A percentile compares a stretch with the other conserved stretches of the same genome.
Evolutionary conservation across 2,797 vertebrate species (phyloP).

Genomic region (Gymnothorax javanicus): DNA sequence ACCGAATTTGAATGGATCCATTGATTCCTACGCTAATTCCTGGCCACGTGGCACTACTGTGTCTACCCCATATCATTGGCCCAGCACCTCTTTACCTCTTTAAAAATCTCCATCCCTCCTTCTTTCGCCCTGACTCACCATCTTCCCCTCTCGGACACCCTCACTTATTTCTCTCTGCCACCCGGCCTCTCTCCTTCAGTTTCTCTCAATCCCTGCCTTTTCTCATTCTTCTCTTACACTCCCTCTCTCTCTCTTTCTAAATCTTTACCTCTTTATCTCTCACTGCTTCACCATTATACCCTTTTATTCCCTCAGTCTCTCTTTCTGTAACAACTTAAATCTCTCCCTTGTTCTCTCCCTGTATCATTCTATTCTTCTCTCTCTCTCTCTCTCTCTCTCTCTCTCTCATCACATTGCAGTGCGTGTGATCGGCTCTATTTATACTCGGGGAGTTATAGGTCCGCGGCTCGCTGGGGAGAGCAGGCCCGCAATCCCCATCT

Average conservation of each 20-base stretch:
- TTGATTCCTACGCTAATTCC: conserved; percentile 40
- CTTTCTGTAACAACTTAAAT: conserved; percentile 50
- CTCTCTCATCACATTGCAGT: conserved; percentile 52
- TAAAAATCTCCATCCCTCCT: conserved; percentile 54
- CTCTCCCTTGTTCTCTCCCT: background rate
- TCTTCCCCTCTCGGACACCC: background rate
- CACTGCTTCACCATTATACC: too few relatives aligned
- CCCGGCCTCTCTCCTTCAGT: conserved; percentile 23
- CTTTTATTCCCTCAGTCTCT: background rate
- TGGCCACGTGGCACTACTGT: conserved; percentile 25
- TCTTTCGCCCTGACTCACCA: background rate
- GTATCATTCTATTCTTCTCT: conserved; percentile 52
- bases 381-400: background rate
- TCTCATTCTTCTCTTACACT: background rate
- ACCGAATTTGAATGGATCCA: conserved; percentile 31
- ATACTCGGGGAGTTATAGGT: conserved; percentile 57
- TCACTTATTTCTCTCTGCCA: conserved; percentile 43
- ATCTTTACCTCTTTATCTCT: conserved; percentile 19
- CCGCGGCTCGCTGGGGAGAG: conserved; percentile 60
- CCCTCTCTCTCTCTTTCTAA: background rate
- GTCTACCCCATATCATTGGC: background rate
- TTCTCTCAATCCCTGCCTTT: conserved; percentile 43
- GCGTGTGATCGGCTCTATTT: conserved; percentile 50
- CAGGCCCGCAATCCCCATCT: conserved; percentile 44
- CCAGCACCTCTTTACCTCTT: conserved; percentile 38